A percentile compares a stretch with the other conserved stretches of the same genome.
phyloP scores from a whole-genome alignment of 2,888 invertebrate species.

The Rhyacophila evoluta region DNA sequence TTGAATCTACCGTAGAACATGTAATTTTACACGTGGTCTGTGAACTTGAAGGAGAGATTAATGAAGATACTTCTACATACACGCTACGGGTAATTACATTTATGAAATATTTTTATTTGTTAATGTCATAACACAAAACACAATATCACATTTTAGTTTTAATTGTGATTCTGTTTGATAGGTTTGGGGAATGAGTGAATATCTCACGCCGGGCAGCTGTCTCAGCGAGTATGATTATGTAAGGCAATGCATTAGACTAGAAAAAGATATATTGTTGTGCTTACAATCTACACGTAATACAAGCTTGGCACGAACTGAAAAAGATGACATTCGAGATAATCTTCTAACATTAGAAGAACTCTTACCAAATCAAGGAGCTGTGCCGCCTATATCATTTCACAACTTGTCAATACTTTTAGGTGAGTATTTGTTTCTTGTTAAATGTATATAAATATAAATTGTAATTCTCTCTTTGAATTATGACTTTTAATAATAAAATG shows the following conservation, averaged over 20 bases:
- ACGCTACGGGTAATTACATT: conserved; percentile 73
- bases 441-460: too few species aligned
- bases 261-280: conserved; percentile 84
- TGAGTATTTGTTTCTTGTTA: conserved; percentile 61
- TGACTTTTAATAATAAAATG: too few species aligned
- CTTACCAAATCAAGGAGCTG: conserved; percentile 78
- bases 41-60: conserved; percentile 80
- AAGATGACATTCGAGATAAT: conserved; percentile 85
- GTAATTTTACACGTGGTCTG: conserved; percentile 87
- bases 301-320: conserved; percentile 80
- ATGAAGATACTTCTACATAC: conserved; percentile 76
- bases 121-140: neutral
- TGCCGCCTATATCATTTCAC: conserved; percentile 83
- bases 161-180: conserved; percentile 67
- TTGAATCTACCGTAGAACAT: conserved; percentile 87
- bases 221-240: conserved; percentile 94
- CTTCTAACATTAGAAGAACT: conserved; percentile 83
- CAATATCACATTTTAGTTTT: neutral
- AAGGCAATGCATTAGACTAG: conserved; percentile 92
- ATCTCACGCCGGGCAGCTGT: conserved; percentile 84
- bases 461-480: too few species aligned
- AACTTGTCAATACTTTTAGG: conserved; percentile 88
- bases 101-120: too few species aligned
- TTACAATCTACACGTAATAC: conserved; percentile 76
- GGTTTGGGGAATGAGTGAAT: conserved; percentile 91